Evolutionary conservation across 2,888 invertebrate species (phyloP).

Genomic region (Leuctra nigra): DNA sequence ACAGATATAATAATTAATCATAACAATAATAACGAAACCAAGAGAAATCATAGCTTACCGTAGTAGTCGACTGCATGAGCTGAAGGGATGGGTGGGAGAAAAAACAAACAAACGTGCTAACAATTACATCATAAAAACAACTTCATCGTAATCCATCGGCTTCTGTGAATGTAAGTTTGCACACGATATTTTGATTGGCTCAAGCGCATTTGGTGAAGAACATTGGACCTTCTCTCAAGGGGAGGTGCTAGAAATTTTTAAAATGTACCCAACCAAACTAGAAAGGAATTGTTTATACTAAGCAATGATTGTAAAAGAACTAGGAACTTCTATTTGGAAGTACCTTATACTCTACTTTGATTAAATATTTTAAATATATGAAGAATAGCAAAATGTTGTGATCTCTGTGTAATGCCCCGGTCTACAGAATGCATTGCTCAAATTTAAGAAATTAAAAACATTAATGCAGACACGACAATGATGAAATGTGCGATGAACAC

Average conservation of each 20-base stretch:
- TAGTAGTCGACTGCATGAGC: constrained; percentile 98
- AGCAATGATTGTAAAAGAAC: too few species aligned
- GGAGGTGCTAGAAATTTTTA: neutral
- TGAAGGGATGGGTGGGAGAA: constrained; percentile 45
- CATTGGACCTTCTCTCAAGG: neutral
- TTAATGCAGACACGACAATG: neutral
- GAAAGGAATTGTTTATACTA: too few species aligned
- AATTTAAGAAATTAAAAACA: neutral
- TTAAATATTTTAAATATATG: too few species aligned
- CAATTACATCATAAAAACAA: constrained; percentile 19
- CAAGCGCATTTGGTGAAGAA: neutral
- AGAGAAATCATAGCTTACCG: constrained; percentile 89
- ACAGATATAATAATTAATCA: neutral
- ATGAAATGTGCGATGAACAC: constrained; percentile 34
- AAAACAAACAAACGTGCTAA: constrained; percentile 36
- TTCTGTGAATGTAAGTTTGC: neutral
- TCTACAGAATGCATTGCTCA: neutral
- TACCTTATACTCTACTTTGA: too few species aligned
- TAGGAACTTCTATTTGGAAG: too few species aligned
- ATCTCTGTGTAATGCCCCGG: too few species aligned
- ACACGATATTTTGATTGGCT: constrained; percentile 21
- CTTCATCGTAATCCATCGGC: constrained; percentile 2
- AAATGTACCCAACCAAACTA: too few species aligned
- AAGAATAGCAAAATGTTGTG: too few species aligned
- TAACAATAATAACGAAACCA: constrained; percentile 38